A percentile compares a stretch with the other conserved stretches of the same genome.
Evolutionary conservation across 64 coral and sea anemone species (phyloP).

Genomic region (Hydrozoanthus tunicans): DNA sequence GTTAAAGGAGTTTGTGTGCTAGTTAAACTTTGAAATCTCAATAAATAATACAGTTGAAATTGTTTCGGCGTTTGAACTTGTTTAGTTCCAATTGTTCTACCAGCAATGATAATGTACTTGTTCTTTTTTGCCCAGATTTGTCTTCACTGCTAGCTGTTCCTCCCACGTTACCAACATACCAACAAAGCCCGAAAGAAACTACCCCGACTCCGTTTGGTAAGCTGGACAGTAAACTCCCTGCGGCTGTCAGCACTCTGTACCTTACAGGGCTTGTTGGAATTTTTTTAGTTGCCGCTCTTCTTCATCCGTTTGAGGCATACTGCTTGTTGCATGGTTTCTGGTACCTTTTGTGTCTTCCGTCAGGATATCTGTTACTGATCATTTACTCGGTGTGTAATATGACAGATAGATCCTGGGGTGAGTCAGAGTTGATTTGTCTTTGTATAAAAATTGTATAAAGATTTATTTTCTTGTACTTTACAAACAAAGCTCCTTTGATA

Average conservation of each 20-base stretch:
- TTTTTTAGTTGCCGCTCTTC: constrained; percentile 52
- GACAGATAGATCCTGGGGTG: constrained; percentile 96
- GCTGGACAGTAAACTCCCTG: constrained; percentile 43
- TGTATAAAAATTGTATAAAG: not conserved
- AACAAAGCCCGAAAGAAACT: not conserved
- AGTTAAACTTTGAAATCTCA: too few species aligned
- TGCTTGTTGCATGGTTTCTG: constrained; percentile 75
- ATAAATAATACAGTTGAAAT: too few species aligned
- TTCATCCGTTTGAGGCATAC: constrained; percentile 76
- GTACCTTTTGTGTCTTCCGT: constrained; percentile 86
- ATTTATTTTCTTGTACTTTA: not conserved
- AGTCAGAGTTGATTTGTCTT: not conserved
- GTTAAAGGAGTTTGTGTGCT: too few species aligned
- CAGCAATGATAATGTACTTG: too few species aligned
- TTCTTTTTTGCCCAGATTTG: constrained; percentile 6
- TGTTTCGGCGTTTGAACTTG: too few species aligned
- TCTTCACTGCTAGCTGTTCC: not conserved
- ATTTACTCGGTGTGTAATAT: constrained; percentile 94
- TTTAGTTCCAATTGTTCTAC: too few species aligned
- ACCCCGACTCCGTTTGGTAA: constrained; percentile 1
- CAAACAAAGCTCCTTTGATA: too few species aligned
- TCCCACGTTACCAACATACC: not conserved
- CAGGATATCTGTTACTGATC: constrained; percentile 89
- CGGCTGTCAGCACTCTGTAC: constrained; percentile 69
- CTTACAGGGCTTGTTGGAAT: constrained; percentile 61